Percentiles rank a stretch among this genome's conserved stretches.
Conservation (phyloP, 2,113 vertebrate genomes). For the Anoplopoma fimbria region DNA sequence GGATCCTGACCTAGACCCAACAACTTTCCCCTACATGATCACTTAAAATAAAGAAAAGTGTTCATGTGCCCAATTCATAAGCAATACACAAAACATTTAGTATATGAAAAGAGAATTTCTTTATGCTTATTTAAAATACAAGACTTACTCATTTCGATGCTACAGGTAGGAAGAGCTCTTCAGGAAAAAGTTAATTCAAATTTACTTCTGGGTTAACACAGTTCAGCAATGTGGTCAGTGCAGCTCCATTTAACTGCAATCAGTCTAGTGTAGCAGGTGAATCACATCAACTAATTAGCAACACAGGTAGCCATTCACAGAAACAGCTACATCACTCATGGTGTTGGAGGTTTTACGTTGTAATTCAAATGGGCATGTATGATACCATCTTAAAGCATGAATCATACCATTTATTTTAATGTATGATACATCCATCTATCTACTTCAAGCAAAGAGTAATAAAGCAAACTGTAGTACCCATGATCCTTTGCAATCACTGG, state of each 20-base stretch:
- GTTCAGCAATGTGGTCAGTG: no score
- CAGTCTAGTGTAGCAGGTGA: neutral
- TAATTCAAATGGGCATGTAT: neutral
- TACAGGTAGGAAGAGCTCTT: neutral
- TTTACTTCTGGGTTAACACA: no score
- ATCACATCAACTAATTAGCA: no score
- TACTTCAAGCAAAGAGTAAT: neutral
- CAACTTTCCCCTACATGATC: neutral
- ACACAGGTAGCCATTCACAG: neutral
- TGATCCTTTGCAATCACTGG: conserved; percentile 13
- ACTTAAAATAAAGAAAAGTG: no score
- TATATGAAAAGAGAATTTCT: no score
- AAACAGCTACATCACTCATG: neutral
- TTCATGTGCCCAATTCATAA: no score
- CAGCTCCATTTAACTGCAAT: neutral
- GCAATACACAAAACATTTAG: no score
- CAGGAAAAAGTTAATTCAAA: no score
- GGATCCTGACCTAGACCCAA: neutral
- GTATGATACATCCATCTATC: neutral
- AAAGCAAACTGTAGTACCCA: neutral
- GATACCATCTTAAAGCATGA: neutral
- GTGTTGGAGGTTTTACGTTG: neutral
- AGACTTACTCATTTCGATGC: neutral
- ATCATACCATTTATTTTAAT: neutral
- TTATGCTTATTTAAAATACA: no score